phyloP scores from a whole-genome alignment of 2,113 vertebrate genomes.

The Turnix velox region DNA sequence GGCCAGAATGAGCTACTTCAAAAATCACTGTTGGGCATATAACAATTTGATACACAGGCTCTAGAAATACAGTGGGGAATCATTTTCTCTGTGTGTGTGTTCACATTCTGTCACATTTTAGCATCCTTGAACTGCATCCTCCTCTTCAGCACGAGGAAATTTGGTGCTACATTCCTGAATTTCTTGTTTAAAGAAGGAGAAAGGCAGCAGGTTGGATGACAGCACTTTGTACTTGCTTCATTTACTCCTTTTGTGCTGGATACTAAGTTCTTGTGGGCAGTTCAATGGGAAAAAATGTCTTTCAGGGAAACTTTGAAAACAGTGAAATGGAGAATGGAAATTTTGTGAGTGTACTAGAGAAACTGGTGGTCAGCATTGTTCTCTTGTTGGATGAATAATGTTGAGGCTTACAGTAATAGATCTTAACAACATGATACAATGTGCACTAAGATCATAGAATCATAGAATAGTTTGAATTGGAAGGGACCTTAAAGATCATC shows the following conservation, averaged over 20 bases:
- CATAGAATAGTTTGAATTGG: no score
- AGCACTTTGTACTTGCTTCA: background rate
- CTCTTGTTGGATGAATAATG: background rate
- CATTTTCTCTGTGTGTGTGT: background rate
- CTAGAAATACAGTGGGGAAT: background rate
- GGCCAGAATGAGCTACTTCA: conserved; percentile 3
- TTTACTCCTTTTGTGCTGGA: background rate
- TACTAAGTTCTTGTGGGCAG: background rate
- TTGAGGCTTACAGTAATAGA: background rate
- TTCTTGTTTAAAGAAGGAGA: background rate
- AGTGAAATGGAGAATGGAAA: background rate
- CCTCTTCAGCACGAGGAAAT: background rate
- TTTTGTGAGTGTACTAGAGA: background rate
- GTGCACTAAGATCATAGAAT: background rate
- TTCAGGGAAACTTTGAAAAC: background rate
- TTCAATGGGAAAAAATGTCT: background rate
- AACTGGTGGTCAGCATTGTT: background rate
- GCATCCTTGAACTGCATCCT: background rate
- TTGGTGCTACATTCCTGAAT: background rate
- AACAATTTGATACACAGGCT: conserved; percentile 12
- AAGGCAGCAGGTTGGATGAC: background rate
- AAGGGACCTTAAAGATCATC: no score
- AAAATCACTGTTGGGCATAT: background rate
- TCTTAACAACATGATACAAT: background rate
- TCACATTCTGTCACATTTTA: background rate